Evolutionary conservation across 1,140 invertebrate genomes (phyloP), one percentile per base, ranked within the genome.

Genomic region (Nasonia vitripennis): DNA sequence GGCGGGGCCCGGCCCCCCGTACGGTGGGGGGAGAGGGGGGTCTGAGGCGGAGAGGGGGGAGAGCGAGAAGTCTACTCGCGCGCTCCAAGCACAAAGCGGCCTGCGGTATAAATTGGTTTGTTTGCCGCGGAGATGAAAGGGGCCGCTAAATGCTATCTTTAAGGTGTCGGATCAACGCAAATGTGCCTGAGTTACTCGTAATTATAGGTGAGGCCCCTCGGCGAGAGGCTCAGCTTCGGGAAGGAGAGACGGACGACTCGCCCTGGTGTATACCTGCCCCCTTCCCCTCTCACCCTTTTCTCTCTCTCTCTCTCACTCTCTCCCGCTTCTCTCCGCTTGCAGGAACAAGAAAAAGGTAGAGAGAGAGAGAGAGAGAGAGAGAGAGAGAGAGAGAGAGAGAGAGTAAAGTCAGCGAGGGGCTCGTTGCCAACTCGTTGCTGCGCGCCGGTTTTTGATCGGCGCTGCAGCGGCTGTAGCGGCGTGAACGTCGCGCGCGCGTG

Each of bases 81-180:
- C 55, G 51, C 74, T 83, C 37, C 20, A 71, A n/a, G 17, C 78
- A 86, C 84, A 82, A 81, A 78, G 80, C 74, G 81, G 91, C 90
- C 92, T 92, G 92, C 91, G 91, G 92, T 93, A 93, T 93, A 93
- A 93, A 93, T 93, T 93, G 92, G 93, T 93, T 93, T 93, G 93
- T 93, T 93, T 93, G 93, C 92, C 92, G 92, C 93, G 91, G 92
- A 93, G 93, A 93, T 93, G 92, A 93, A 93, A 93, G 93, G 92
- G 92, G 91, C 93, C 93, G 93, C 92, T 93, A 93, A 93, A 93
- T 93, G 92, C 92, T 93, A 93, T 93, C 92, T 93, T 93, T 93
- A 93, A 93, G 93, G 93, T 93, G 93, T 93, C 93, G 92, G 92
- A 93, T 93, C 93, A 93, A 93, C 92, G 93, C 93, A 93, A 93